Evolutionary conservation across 2,888 invertebrate species (phyloP).

Genomic region (Cheilosia vulpina): DNA sequence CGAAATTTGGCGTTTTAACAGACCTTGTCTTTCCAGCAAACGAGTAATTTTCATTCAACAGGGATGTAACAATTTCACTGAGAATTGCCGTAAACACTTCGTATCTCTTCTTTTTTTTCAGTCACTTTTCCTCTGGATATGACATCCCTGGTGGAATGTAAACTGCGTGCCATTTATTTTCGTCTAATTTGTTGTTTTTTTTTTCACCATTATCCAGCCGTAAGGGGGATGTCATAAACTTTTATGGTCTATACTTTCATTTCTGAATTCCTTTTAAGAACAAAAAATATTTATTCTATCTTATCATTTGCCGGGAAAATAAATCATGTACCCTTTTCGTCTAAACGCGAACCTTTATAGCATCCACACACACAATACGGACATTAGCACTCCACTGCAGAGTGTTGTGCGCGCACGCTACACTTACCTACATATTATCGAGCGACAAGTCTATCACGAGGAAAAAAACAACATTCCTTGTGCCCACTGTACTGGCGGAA

Average conservation of each 20-base stretch:
- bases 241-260: slow-evolving; percentile 27
- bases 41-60: too few species aligned
- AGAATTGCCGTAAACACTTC: too few species aligned
- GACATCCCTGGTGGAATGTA: too few species aligned
- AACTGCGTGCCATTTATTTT: not conserved
- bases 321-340: slow-evolving; percentile 69
- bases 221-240: slow-evolving; percentile 30
- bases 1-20: too few species aligned
- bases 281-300: slow-evolving; percentile 58
- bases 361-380: slow-evolving; percentile 69
- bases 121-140: too few species aligned
- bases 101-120: too few species aligned
- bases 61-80: too few species aligned
- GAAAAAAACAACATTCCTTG: slow-evolving; percentile 24
- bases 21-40: too few species aligned
- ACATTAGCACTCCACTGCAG: slow-evolving; percentile 68
- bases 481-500: slow-evolving; percentile 15
- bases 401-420: slow-evolving; percentile 49
- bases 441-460: slow-evolving; percentile 48
- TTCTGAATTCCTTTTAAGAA: slow-evolving; percentile 4
- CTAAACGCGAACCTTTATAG: slow-evolving; percentile 58
- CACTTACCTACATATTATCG: slow-evolving; percentile 57
- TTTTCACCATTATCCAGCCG: not conserved
- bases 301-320: slow-evolving; percentile 59
- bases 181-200: slow-evolving; percentile 20